Percentiles rank a stretch among this genome's conserved stretches.
Evolutionary conservation across 2,113 vertebrate genomes (phyloP).

Genomic region (Scytalopus superciliaris): DNA sequence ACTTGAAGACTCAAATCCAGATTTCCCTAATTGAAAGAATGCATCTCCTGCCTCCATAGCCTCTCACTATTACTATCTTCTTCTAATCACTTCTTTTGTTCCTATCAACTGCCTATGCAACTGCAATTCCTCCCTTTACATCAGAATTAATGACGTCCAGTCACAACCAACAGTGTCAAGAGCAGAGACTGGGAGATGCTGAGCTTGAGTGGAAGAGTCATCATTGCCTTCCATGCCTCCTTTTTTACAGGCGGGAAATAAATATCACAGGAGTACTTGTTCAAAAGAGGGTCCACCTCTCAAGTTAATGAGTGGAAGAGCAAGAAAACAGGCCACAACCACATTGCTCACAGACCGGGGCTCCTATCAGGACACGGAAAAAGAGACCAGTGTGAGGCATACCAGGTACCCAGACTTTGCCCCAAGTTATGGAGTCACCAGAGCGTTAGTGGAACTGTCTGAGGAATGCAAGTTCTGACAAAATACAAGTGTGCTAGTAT

Average conservation of each 20-base stretch:
- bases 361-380: background rate
- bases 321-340: background rate
- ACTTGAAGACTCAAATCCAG: background rate
- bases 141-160: background rate
- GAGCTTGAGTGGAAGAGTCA: background rate
- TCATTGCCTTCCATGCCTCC: background rate
- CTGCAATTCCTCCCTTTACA: background rate
- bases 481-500: background rate
- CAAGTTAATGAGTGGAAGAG: background rate
- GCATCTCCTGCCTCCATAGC: background rate
- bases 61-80: background rate
- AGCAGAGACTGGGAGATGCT: background rate
- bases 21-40: background rate
- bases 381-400: background rate
- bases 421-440: background rate
- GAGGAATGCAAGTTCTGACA: background rate
- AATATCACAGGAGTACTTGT: background rate
- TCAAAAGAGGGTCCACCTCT: background rate
- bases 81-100: background rate
- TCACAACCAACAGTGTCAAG: background rate
- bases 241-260: background rate
- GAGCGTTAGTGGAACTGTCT: background rate
- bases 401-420: background rate
- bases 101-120: background rate
- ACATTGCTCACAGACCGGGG: background rate